A percentile compares a stretch with the other conserved stretches of the same genome.
Conservation (phyloP, 2,113 vertebrate species). For the Neolamprologus brichardi region DNA sequence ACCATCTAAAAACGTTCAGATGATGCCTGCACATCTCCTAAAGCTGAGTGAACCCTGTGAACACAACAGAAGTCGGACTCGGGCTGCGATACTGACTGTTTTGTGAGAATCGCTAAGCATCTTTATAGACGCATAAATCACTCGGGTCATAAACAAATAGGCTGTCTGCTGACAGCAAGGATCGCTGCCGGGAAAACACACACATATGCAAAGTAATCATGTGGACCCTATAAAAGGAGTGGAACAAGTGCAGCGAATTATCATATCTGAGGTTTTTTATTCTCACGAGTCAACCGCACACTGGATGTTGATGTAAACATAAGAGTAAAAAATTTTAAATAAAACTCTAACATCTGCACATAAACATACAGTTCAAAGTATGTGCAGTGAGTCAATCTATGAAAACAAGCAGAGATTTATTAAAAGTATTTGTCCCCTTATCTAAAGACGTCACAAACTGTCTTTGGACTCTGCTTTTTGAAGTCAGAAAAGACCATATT, state of each 20-base stretch:
- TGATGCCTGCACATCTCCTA: not conserved
- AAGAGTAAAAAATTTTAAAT: accelerated
- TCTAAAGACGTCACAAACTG: accelerated
- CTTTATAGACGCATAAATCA: conserved; percentile 24
- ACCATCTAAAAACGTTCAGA: not conserved
- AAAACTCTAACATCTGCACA: not conserved
- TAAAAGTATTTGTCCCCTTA: accelerated
- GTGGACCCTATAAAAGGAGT: conserved; percentile 28
- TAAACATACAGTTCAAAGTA: not conserved
- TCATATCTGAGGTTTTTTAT: not conserved
- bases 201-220: not conserved
- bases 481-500: not conserved
- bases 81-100: not conserved
- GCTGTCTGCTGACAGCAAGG: not conserved
- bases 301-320: not conserved
- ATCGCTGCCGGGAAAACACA: not conserved
- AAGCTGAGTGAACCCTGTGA: not conserved
- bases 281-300: not conserved
- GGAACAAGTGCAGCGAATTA: conserved; percentile 10
- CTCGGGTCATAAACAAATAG: conserved; percentile 28
- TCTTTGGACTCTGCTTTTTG: not conserved
- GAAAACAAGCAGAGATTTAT: not conserved
- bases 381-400: not conserved
- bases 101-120: conserved; percentile 28
- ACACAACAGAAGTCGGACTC: not conserved